Evolutionary conservation across 53 echinoderm and acorn worm genomes (phyloP), one percentile per base, ranked within the genome.

Genomic region (Echinometra lucunter): DNA sequence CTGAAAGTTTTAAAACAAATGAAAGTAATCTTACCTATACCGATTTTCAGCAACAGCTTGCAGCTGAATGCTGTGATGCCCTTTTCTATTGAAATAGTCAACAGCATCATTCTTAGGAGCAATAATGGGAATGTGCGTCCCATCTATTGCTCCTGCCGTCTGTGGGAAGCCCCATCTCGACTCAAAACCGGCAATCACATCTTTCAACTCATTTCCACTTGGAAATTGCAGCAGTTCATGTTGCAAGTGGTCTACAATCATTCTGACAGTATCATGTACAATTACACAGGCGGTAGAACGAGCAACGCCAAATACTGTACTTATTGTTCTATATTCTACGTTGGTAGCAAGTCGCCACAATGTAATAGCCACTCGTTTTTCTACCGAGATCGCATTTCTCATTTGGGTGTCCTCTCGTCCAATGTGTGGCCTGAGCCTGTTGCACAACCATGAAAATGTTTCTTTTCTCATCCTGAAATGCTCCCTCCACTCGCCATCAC

Each of bases 71-170:
- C 81, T 81, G 92, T 95, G 83, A 66, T 82, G 83, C 1, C 92
- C 92, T 38, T 95, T 95, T 28, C 92, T 56, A 63, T 95, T 95
- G 40, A 80, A 95, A 63, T 95, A 95, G 34, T 95, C 95, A n/a
- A 37, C 28, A 8, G 95, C 32, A 66, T 45, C 42, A 23, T 82
- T 80, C 15, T 32, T 2, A 34, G 95, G 95, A 44, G 95, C 95
- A 27, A 78, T 75, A 60, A 95, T 95, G 58, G 95, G 92, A 32
- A 95, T 95, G 72, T 95, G 95, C 5, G 92, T 81, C 27, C 95
- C 92, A 74, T 95, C 91, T 27, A 95, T 95, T 37, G 95, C 95
- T 15, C 95, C 95, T 27, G 91, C 95, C 27, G 75, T 82, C 44
- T 95, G 95, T 38, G 95, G 95, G 60, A 95, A 95, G 12, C 95